Base-by-base conservation (phyloP, 2,797 vertebrate species). In the Neosalanx taihuensis region DNA sequence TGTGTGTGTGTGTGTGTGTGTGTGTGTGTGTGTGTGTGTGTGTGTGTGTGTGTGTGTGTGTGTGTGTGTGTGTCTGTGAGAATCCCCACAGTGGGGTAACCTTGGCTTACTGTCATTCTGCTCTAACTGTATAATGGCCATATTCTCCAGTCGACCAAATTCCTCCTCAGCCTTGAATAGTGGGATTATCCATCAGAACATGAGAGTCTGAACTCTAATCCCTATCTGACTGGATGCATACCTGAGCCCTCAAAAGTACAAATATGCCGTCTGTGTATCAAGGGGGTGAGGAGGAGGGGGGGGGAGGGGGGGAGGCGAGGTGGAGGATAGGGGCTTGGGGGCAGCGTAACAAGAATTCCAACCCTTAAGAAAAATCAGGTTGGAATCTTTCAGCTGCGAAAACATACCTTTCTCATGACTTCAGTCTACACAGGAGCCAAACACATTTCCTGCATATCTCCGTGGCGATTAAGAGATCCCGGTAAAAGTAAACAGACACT, bases 341-440 rank as follows among this genome's bases (percentile, higher is more conserved):
- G 81, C 67, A 79, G 75, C 72, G 77, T 84, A 37, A 85, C 59
- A 88, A 87, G 85, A 90, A 89, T 89, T 76, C 82, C 85, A 17
- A 85, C 83, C 82, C 65, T 73, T 74, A 81, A 88, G 83, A 90
- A 90, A 88, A 90, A 88, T 91, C 83, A 81, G 81, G 79, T 81
- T 91, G 88, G 89, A 92, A 90, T 89, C 75, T 73, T 76, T 89
- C 84, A 92, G 90, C 90, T 89, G 89, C 80, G 83, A 88, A 90
- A 92, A 91, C 91, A 92, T 91, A 89, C 86, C 82, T 84, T 91
- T 76, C 84, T 77, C 82, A 87, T 90, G 85, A 91, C 86, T 78
- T 86, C 80, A 86, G 82, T 84, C 68, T 76, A 72, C 81, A 80
- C 79, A 75, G 74, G 78, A 86, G 83, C 85, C 82, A 83, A 82